Conservation (phyloP, 2,113 vertebrate genomes). For the Nothoprocta perdicaria region DNA sequence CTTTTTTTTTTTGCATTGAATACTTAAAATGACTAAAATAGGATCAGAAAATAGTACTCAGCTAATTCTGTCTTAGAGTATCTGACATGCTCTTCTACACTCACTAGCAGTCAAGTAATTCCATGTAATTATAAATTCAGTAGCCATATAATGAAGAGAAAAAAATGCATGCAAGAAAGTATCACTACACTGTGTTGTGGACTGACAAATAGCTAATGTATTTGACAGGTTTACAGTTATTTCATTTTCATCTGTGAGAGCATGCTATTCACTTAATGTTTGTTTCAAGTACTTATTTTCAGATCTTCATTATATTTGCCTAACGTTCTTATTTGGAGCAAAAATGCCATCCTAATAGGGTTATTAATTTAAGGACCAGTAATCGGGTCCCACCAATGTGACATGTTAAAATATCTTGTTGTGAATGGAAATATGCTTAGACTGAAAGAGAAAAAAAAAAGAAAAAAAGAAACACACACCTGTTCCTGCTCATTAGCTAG, state of each 20-base stretch:
- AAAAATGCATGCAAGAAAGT: background rate
- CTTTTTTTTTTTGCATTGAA: background rate
- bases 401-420: background rate
- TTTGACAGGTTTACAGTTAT: background rate
- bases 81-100: background rate
- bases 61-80: no score
- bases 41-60: background rate
- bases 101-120: background rate
- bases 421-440: background rate
- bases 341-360: background rate
- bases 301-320: background rate
- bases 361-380: background rate
- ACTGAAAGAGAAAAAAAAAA: background rate
- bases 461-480: background rate
- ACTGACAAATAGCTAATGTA: background rate
- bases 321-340: background rate
- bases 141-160: background rate
- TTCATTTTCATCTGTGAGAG: background rate
- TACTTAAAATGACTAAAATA: background rate
- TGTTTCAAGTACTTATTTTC: slow-evolving; percentile 20
- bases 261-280: background rate
- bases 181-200: background rate
- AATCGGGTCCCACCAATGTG: background rate
- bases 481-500: background rate
- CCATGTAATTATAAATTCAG: background rate